Evolutionary conservation across 2,113 vertebrate genomes (phyloP).

Genomic region (Poecile atricapillus): DNA sequence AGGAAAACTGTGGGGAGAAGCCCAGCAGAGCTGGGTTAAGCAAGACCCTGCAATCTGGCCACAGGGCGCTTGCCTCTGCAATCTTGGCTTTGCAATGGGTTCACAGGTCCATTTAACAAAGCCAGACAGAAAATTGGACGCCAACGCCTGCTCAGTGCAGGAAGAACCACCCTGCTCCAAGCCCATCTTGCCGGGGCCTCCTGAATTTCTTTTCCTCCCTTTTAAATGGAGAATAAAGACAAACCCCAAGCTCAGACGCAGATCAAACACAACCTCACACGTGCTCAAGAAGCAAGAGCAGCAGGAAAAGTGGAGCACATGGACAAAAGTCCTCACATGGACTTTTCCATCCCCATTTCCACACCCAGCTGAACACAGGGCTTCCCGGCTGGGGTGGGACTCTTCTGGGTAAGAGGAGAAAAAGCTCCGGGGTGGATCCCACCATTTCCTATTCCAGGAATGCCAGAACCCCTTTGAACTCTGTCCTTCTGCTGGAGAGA

Average conservation of each 20-base stretch:
- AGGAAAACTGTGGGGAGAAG: background rate
- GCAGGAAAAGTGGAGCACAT: background rate
- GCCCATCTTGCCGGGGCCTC: background rate
- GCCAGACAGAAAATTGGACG: conserved; percentile 27
- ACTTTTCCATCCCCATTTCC: background rate
- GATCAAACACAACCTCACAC: background rate
- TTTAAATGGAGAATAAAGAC: background rate
- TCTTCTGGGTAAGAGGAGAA: conserved; percentile 3
- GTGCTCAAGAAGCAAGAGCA: background rate
- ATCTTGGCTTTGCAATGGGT: background rate
- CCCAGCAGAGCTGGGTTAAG: background rate
- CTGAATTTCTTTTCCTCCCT: background rate
- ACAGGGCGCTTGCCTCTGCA: background rate
- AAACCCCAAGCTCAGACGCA: background rate
- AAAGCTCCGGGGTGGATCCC: background rate
- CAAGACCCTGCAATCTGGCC: conserved; percentile 29
- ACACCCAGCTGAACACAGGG: background rate
- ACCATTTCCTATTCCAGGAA: background rate
- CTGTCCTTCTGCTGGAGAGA: background rate
- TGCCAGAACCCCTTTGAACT: conserved; percentile 28
- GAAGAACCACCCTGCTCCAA: background rate
- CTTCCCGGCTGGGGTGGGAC: background rate
- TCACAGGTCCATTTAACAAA: conserved; percentile 30
- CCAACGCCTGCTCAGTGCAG: background rate
- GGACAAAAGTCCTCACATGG: background rate